Base-by-base conservation (phyloP, 2,888 invertebrate species). In the Choreutis nemorana region DNA sequence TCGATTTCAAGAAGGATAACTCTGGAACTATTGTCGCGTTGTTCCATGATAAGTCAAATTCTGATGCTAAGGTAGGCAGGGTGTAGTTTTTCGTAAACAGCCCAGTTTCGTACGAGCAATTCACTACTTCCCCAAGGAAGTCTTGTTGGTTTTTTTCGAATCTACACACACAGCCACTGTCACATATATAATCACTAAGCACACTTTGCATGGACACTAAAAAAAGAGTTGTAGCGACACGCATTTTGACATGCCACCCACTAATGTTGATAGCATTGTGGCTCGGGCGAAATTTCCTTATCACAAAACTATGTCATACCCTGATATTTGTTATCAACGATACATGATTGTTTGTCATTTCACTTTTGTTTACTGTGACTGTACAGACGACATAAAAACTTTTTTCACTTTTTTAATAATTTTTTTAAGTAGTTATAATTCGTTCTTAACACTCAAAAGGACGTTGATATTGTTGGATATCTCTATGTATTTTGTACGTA, bases 271-370 rank as follows among this genome's bases (percentile, higher is more conserved):
- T n/a, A n/a, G n/a, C n/a, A 9, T 9, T 4, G 26, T 14, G 13
- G n/a, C n/a, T 8, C 11, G 13, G 8, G 12, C 8, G 10, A 12
- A 24, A 24, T 11, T 9, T 9, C 24, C 24, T 24, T 24, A 24
- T 24, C 24, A 24, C 8, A 12, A 11, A 9, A n/a, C 8, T 9
- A 18, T 18, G 18, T 6, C 8, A 18, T 6, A 18, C 5, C 18
- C 18, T n/a, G 18, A 6, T 18, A 18, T 18, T 8, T 6, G 44
- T 59, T 68, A 70, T 70, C 68, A 50, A 29, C 47, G 53, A 58
- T 55, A 52, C 40, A 45, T 50, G 50, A 59, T 64, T 54, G 50
- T 53, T 57, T 62, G 59, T 55, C 61, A 70, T 65, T 67, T 60
- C 55, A 48, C 55, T 50, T n/a, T n/a, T n/a, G n/a, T n/a, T n/a